A percentile compares a stretch with the other conserved stretches of the same genome.
Evolutionary conservation across 1,140 invertebrate species (phyloP).

Genomic region (Brachionus angularis): DNA sequence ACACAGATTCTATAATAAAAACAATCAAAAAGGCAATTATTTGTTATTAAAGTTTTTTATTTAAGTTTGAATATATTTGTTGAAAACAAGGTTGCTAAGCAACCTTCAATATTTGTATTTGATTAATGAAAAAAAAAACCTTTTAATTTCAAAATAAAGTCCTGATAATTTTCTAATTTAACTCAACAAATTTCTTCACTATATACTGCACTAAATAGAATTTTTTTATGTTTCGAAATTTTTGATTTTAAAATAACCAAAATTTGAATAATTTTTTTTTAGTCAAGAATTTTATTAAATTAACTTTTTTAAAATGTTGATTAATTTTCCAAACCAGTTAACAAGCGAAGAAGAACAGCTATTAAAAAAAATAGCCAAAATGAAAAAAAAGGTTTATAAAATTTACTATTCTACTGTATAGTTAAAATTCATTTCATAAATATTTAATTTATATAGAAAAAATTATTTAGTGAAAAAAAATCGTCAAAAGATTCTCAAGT

Average conservation of each 20-base stretch:
- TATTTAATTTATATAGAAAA: slow-evolving; percentile 26
- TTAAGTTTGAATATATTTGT: not conserved
- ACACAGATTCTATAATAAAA: not conserved
- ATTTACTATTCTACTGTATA: too few species aligned
- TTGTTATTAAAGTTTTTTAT: not conserved
- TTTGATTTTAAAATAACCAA: too few species aligned
- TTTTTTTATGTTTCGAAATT: too few species aligned
- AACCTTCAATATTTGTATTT: not conserved
- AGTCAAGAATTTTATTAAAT: too few species aligned
- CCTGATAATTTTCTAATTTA: too few species aligned
- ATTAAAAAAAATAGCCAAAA: slow-evolving; percentile 41
- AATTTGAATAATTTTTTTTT: too few species aligned
- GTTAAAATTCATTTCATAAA: too few species aligned
- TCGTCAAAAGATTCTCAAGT: not conserved
- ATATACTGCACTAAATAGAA: too few species aligned
- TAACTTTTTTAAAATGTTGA: slow-evolving; percentile 22
- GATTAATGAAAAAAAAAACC: not conserved
- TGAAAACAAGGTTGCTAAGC: not conserved
- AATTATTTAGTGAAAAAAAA: slow-evolving; percentile 31
- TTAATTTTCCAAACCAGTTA: slow-evolving; percentile 43
- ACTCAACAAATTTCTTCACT: too few species aligned
- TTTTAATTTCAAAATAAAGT: not conserved
- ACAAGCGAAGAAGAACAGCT: slow-evolving; percentile 42
- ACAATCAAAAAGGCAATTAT: not conserved
- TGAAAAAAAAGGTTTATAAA: slow-evolving; percentile 38